Conservation (phyloP, 2,888 invertebrate species). For the Agriopis aurantiaria region DNA sequence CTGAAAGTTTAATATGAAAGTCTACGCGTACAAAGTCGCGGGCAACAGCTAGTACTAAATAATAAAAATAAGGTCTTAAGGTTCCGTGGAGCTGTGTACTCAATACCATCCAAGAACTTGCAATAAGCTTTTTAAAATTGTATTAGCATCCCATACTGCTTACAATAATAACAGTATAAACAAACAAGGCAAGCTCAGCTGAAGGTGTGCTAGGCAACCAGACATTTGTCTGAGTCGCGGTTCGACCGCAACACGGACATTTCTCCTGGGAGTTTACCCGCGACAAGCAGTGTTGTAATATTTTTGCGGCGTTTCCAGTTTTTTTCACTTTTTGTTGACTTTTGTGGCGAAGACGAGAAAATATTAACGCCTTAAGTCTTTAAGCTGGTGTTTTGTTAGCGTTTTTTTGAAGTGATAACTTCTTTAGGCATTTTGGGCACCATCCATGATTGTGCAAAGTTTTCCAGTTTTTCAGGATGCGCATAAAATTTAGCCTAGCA, state of each 20-base stretch:
- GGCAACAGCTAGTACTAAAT: no score
- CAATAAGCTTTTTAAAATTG: background rate
- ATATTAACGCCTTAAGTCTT: slow-evolving; percentile 17
- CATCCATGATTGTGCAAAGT: background rate
- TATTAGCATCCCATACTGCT: slow-evolving; percentile 15
- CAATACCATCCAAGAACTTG: no score
- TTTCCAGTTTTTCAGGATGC: no score
- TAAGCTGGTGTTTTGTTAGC: slow-evolving; percentile 3
- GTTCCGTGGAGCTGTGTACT: no score
- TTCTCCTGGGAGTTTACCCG: slow-evolving; percentile 40
- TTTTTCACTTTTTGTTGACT: slow-evolving; percentile 24
- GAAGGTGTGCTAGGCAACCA: slow-evolving; percentile 30
- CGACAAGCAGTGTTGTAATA: slow-evolving; percentile 36
- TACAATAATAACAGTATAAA: background rate
- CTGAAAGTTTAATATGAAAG: no score
- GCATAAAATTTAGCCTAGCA: no score
- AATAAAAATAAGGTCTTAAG: no score
- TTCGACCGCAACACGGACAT: slow-evolving; percentile 41
- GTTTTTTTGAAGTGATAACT: no score
- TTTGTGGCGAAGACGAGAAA: slow-evolving; percentile 18
- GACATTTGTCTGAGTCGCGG: slow-evolving; percentile 46
- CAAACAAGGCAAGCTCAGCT: slow-evolving; percentile 24
- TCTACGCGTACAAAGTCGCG: no score
- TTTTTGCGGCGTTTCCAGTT: slow-evolving; percentile 41
- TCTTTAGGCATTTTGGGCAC: background rate